These are phyloP conservation scores for Perognathus longimembris DNA, from an alignment of 2,113 vertebrate species.

Conservation along the genomic window DNA sequence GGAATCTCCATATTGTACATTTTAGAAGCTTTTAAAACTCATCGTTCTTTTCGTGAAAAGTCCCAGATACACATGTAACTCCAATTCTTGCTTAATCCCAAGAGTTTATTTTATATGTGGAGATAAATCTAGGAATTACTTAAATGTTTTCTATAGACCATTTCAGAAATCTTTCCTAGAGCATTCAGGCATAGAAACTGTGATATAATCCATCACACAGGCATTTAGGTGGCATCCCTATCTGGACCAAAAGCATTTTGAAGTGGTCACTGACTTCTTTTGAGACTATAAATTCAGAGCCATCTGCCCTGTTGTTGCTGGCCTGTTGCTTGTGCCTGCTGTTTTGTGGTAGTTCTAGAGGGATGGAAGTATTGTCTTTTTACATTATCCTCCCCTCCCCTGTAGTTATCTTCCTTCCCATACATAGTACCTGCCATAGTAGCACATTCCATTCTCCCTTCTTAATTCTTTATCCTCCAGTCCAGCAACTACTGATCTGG, in stretches of 20 bases:
- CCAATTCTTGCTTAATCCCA: conserved; percentile 34
- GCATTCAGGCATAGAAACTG: background rate
- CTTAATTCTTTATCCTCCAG: background rate
- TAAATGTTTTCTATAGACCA: background rate
- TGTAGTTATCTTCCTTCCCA: background rate
- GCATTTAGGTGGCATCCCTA: background rate
- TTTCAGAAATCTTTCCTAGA: conserved; percentile 2
- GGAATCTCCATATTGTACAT: background rate
- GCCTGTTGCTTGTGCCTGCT: background rate
- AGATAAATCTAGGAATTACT: background rate
- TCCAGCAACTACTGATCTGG: background rate
- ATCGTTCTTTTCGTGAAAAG: background rate
- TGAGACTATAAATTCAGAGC: conserved; percentile 1
- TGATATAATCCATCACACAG: background rate
- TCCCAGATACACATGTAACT: conserved; percentile 16
- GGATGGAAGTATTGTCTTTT: background rate
- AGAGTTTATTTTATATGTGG: background rate
- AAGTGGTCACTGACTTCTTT: conserved; percentile 5
- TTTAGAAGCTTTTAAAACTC: background rate
- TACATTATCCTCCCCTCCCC: background rate
- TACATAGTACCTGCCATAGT: background rate
- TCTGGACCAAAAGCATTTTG: background rate
- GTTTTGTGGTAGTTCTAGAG: conserved; percentile 25
- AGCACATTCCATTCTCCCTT: background rate
- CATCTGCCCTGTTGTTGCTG: background rate